Percentiles rank a stretch among this genome's conserved stretches.
Evolutionary conservation across 2,113 vertebrate genomes (phyloP).

Genomic region (Poicephalus meyeri): DNA sequence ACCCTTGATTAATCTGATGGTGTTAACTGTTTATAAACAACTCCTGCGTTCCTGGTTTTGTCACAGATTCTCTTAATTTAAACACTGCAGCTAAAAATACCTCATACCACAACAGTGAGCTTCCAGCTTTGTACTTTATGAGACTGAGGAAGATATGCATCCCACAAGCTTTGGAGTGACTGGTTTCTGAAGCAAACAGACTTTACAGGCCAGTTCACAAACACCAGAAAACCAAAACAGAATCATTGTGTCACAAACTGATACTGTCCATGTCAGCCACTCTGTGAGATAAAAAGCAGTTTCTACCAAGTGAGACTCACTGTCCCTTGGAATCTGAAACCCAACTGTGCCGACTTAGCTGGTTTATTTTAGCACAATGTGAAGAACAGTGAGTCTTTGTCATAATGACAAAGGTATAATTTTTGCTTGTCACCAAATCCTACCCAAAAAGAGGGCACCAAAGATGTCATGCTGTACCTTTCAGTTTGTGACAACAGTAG

Average conservation of each 20-base stretch:
- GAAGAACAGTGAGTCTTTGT: slow-evolving; percentile 47
- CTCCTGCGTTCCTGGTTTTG: not conserved
- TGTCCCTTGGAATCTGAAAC: slow-evolving; percentile 40
- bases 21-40: not conserved
- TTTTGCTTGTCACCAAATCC: slow-evolving; percentile 48
- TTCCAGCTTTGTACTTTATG: not conserved
- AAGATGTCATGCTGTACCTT: accelerated
- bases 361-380: not conserved
- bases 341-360: not conserved
- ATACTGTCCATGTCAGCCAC: not conserved
- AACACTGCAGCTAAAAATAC: not conserved
- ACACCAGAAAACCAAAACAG: not conserved
- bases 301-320: slow-evolving; percentile 8
- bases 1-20: not conserved
- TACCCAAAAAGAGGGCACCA: not conserved
- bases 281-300: not conserved
- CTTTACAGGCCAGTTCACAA: not conserved
- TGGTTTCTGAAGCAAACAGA: not conserved
- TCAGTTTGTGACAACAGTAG: not conserved
- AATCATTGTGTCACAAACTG: not conserved
- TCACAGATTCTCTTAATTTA: not conserved
- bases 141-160: not conserved
- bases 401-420: slow-evolving; percentile 15
- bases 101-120: not conserved
- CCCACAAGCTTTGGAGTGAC: not conserved